Base-by-base conservation (phyloP, 2,113 vertebrate genomes). In the Psilopsiagon aymara region DNA sequence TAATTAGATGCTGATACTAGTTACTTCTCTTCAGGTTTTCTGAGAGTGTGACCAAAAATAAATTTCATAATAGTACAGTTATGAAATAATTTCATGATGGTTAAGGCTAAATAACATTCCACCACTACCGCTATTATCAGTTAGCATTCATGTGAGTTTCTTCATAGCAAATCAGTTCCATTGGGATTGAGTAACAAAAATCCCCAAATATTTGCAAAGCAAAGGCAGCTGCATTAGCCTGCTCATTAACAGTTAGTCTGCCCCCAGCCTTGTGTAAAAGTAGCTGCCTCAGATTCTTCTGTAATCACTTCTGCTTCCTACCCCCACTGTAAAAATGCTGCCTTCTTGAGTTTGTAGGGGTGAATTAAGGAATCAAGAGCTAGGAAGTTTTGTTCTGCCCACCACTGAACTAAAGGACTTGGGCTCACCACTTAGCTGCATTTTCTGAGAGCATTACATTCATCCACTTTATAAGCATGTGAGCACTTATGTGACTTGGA, bases 161-260 rank as follows among this genome's bases (percentile, higher is more conserved):
- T 88, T 87, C 35, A n/a, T 94, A 86, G n/a, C 3, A 53, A 69
- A 90, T 10, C 10, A 60, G 13, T 68, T 88, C 67, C 47, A 39
- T 79, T 33, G 41, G 82, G 89, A 90, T 88, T 55, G 62, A 92
- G 17, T 76, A 75, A 91, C 17, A 84, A 89, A 86, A 13, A 43
- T 62, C 49, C 51, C 9, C 64, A 73, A 63, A 35, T 78, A 51
- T 43, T 92, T 95, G 67, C 19, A 76, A 59, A 90, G 47, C 31
- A 51, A 63, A 68, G 17, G 25, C 79, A 13, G 31, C 55, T 70
- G 27, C 23, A 47, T 75, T 18, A 60, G 20, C 60, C 46, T 68
- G 37, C 5, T 7, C 37, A 10, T 71, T 63, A 64, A 27, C 7
- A 84, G 29, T 64, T 53, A 86, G 5, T 55, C 53, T 77, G 25